Evolutionary conservation across 2,888 invertebrate species (phyloP).

Genomic region (Cheilosia pagana): DNA sequence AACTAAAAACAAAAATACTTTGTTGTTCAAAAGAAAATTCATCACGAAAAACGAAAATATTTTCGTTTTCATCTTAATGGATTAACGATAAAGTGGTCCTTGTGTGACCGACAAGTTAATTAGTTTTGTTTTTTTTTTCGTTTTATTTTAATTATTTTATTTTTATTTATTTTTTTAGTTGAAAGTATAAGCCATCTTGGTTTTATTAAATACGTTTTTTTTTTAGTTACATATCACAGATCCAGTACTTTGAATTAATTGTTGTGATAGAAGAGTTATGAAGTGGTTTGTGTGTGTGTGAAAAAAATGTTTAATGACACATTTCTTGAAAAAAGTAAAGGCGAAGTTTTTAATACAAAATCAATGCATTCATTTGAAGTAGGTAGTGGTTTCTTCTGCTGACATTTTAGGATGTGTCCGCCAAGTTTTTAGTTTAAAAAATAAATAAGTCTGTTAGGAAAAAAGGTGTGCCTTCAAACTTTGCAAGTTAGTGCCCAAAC

Average conservation of each 20-base stretch:
- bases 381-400: no score
- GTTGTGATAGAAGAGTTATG: constrained; percentile 68
- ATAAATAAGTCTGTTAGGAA: no score
- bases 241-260: constrained; percentile 81
- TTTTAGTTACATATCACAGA: constrained; percentile 83
- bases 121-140: constrained; percentile 12
- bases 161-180: constrained; percentile 31
- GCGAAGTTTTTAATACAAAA: not conserved
- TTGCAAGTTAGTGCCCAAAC: no score
- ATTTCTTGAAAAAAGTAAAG: not conserved
- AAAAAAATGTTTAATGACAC: constrained; percentile 28
- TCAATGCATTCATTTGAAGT: no score
- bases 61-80: constrained; percentile 28
- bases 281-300: constrained; percentile 41
- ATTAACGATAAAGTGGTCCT: constrained; percentile 44
- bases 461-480: no score
- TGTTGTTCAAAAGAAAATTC: constrained; percentile 17
- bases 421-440: no score
- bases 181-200: constrained; percentile 66
- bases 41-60: constrained; percentile 29
- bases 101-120: constrained; percentile 61
- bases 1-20: constrained; percentile 39
- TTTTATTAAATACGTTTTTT: constrained; percentile 70
- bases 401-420: no score
- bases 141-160: constrained; percentile 35